A percentile compares a stretch with the other conserved stretches of the same genome.
Conservation (phyloP, 2,888 invertebrate species). For the Standfussiana lucernea region DNA sequence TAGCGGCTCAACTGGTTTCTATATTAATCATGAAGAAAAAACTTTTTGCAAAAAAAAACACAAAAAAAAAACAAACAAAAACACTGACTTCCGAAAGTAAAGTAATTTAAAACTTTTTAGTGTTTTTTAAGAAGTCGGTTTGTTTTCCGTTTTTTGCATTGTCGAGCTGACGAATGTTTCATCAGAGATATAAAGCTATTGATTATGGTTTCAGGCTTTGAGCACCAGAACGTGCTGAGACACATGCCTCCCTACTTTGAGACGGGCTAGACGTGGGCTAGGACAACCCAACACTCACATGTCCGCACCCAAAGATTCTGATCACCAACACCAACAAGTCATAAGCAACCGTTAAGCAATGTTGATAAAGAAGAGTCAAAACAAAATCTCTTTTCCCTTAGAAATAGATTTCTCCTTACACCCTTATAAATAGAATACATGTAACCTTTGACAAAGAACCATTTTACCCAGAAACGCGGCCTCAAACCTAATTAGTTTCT, state of each 20-base stretch:
- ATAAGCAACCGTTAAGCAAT: neutral
- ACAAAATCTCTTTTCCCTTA: neutral
- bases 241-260: neutral
- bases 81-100: too few species aligned
- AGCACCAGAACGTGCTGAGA: too few species aligned
- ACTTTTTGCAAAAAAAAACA: too few species aligned
- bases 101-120: too few species aligned
- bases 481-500: conserved; percentile 29
- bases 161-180: neutral
- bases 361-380: neutral
- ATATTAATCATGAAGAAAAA: too few species aligned
- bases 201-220: neutral
- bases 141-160: neutral
- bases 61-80: too few species aligned
- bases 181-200: neutral
- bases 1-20: neutral
- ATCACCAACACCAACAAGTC: neutral
- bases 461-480: conserved; percentile 16
- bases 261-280: neutral
- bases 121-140: too few species aligned
- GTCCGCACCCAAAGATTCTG: neutral
- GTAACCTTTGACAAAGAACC: neutral
- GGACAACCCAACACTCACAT: neutral
- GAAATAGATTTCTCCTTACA: neutral
- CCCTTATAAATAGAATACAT: neutral